These are phyloP conservation scores for Trialeurodes vaporariorum DNA, from an alignment of 1,140 invertebrate genomes.

Conservation along the genomic window DNA sequence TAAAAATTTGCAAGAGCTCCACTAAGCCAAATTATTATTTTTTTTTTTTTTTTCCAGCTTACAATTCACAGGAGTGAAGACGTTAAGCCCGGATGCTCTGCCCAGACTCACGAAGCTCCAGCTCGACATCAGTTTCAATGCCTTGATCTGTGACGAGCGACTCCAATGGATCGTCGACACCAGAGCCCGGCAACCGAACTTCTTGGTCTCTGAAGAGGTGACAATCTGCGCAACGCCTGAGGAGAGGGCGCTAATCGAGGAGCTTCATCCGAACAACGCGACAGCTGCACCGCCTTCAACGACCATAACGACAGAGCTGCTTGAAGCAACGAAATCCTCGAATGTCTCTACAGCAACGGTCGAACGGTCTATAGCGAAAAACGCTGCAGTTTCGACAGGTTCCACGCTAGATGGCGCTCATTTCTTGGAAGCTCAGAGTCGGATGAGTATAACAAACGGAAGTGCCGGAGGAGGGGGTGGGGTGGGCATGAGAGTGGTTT, in stretches of 20 bases:
- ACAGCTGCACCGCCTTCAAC: not conserved
- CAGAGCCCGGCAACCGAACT: not conserved
- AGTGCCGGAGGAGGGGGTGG: no score
- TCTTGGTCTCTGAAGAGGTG: not conserved
- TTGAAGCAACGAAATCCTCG: no score
- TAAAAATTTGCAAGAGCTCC: no score
- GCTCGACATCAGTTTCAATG: not conserved
- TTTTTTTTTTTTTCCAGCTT: not conserved
- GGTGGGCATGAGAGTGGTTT: no score
- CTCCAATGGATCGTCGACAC: not conserved
- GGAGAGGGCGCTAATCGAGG: not conserved
- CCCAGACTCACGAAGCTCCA: not conserved
- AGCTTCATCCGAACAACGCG: not conserved
- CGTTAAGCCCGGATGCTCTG: not conserved
- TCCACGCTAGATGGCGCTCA: no score
- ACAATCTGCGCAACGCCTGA: not conserved
- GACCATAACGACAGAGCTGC: no score
- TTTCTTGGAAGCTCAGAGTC: no score
- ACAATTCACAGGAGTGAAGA: not conserved
- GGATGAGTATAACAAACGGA: no score
- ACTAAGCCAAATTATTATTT: no score
- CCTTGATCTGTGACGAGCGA: not conserved
- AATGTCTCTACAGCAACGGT: no score
- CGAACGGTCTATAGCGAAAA: no score
- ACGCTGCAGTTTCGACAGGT: no score